Conservation (phyloP, 2,113 vertebrate species). For the Phasianus colchicus region DNA sequence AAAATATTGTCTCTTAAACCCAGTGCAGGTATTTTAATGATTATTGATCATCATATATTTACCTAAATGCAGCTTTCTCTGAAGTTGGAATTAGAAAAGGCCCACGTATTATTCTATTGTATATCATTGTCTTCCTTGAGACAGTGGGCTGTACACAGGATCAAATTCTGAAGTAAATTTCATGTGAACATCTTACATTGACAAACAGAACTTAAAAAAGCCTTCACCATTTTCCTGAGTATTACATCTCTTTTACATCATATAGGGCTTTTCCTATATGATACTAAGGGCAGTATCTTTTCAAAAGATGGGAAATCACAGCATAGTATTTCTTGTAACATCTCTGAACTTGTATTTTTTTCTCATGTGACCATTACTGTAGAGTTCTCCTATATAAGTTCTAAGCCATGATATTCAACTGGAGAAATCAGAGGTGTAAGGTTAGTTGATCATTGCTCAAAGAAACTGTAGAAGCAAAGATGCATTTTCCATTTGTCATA, state of each 20-base stretch:
- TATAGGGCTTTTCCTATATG: background rate
- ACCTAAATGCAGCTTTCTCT: background rate
- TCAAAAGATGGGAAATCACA: background rate
- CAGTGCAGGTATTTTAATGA: background rate
- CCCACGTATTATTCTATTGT: background rate
- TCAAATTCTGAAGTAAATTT: background rate
- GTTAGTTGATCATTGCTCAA: background rate
- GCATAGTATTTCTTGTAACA: background rate
- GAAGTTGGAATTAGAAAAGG: background rate
- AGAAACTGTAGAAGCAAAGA: background rate
- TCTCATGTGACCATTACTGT: background rate
- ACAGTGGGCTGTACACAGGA: background rate
- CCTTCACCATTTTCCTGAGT: background rate
- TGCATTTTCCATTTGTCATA: background rate
- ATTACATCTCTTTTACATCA: background rate
- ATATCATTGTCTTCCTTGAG: background rate
- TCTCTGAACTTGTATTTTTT: background rate
- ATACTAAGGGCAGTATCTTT: background rate
- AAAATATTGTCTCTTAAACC: background rate
- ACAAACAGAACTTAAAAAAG: background rate
- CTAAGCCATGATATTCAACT: background rate
- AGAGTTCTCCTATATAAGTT: background rate
- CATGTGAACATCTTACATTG: background rate
- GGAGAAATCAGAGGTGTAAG: background rate
- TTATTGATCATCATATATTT: background rate